phyloP scores from a whole-genome alignment of 2,113 vertebrate genomes.

The Gopherus flavomarginatus region DNA sequence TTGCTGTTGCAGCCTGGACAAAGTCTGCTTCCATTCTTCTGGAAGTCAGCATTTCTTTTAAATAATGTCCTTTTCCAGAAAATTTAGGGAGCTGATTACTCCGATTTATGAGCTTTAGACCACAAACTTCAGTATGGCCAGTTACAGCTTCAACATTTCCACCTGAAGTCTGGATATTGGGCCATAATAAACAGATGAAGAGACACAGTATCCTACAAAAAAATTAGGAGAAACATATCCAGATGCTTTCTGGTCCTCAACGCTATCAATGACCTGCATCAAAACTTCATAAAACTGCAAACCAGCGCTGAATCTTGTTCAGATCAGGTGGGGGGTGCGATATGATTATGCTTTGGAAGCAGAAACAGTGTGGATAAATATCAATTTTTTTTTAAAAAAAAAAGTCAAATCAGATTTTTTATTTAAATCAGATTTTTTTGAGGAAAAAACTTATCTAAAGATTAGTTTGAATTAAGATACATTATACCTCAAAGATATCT shows the following conservation, averaged over 20 bases:
- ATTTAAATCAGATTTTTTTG: no score
- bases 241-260: neutral
- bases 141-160: neutral
- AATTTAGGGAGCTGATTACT: neutral
- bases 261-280: neutral
- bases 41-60: neutral
- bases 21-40: neutral
- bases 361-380: neutral
- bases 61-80: neutral
- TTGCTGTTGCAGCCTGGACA: neutral
- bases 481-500: no score
- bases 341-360: neutral
- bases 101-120: neutral
- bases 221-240: neutral
- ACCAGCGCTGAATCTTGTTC: neutral
- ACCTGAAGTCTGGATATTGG: neutral
- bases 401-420: no score
- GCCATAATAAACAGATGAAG: neutral
- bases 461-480: no score
- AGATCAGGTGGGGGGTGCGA: neutral
- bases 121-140: neutral
- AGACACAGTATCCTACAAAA: neutral
- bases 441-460: no score
- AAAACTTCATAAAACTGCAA: neutral
- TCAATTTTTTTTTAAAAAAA: no score